A percentile compares a stretch with the other conserved stretches of the same genome.
phyloP scores from a whole-genome alignment of 2,888 invertebrate species.

The Epinotia ramella region DNA sequence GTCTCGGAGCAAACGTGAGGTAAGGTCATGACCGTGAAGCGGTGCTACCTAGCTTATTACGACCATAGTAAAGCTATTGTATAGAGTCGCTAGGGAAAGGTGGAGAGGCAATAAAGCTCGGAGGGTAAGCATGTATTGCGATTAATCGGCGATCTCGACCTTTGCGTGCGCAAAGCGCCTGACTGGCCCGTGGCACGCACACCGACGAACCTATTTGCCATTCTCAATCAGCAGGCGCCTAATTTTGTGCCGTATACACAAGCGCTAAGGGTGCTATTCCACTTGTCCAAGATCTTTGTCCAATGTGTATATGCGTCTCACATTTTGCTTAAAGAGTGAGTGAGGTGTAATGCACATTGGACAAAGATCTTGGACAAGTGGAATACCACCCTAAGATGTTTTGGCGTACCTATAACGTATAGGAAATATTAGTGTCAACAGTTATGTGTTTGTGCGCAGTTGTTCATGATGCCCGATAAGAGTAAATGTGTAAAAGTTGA shows the following conservation, averaged over 20 bases:
- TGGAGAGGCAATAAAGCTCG: slow-evolving; percentile 71
- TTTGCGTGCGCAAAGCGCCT: slow-evolving; percentile 78
- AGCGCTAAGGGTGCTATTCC: background rate
- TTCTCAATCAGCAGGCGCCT: slow-evolving; percentile 68
- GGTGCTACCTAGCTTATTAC: slow-evolving; percentile 26
- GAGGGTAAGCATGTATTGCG: slow-evolving; percentile 65
- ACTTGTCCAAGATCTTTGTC: too few relatives aligned
- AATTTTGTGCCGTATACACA: slow-evolving; percentile 28
- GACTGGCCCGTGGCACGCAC: slow-evolving; percentile 71
- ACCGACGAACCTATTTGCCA: slow-evolving; percentile 59
- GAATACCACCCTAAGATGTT: background rate
- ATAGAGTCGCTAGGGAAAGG: slow-evolving; percentile 60
- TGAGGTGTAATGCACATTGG: too few relatives aligned
- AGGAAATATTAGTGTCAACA: slow-evolving; percentile 16
- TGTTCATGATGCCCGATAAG: slow-evolving; percentile 26
- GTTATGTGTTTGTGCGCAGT: slow-evolving; percentile 6
- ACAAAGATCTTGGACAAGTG: too few relatives aligned
- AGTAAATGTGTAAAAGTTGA: background rate
- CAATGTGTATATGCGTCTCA: too few relatives aligned
- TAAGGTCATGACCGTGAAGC: slow-evolving; percentile 39
- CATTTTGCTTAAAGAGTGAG: too few relatives aligned
- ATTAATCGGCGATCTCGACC: slow-evolving; percentile 78
- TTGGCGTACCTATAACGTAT: background rate
- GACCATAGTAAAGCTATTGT: slow-evolving; percentile 54
- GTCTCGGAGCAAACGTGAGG: slow-evolving; percentile 12